Conservation (phyloP, 1,140 invertebrate species). For the Drosophila elegans region DNA sequence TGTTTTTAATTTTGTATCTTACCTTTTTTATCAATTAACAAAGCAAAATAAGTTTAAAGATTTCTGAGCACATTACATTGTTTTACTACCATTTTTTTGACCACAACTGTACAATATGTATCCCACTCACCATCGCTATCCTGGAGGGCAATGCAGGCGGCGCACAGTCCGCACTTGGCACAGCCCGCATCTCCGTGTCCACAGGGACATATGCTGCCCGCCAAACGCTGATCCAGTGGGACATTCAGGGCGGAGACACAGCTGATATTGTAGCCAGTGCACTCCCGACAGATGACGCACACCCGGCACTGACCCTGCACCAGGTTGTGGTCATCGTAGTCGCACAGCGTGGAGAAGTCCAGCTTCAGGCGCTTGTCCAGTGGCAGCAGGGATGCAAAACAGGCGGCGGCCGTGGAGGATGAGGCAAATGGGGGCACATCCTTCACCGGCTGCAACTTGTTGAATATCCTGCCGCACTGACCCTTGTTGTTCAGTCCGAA, state of each 20-base stretch:
- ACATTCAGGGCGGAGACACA: constrained; percentile 91
- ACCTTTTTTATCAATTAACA: no score
- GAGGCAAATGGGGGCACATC: constrained; percentile 80
- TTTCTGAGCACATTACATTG: no score
- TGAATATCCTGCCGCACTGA: constrained; percentile 97
- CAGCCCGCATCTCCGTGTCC: constrained; percentile 98
- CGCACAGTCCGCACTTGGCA: constrained; percentile 95
- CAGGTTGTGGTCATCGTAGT: constrained; percentile 82
- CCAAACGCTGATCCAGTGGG: constrained; percentile 89
- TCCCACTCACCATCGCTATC: constrained; percentile 69
- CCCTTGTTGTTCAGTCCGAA: constrained; percentile 99
- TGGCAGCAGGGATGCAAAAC: constrained; percentile 44
- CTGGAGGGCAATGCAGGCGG: constrained; percentile 88
- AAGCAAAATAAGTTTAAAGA: no score
- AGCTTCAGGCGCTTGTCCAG: constrained; percentile 72
- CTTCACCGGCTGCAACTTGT: constrained; percentile 87
- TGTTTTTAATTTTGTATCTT: no score
- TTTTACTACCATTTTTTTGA: no score
- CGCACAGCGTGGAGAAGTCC: constrained; percentile 78
- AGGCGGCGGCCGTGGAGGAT: constrained; percentile 46
- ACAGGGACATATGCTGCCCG: constrained; percentile 97
- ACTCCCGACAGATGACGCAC: constrained; percentile 96
- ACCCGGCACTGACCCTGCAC: constrained; percentile 83
- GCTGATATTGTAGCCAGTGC: constrained; percentile 95
- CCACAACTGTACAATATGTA: no score